Evolutionary conservation across 2,113 vertebrate species (phyloP).

Genomic region (Amblyornis subalaris): DNA sequence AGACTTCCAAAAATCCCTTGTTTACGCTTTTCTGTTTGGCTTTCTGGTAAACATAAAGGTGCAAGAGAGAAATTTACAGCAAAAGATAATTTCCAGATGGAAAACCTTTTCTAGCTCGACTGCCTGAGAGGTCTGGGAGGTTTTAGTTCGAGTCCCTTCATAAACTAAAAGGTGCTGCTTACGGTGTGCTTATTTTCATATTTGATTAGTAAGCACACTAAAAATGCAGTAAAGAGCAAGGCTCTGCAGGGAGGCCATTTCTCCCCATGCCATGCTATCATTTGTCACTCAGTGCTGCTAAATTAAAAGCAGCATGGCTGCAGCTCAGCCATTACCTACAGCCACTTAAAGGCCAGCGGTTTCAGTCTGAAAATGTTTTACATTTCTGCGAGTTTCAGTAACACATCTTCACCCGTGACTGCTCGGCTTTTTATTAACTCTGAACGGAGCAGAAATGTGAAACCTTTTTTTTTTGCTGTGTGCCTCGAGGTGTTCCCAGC

Average conservation of each 20-base stretch:
- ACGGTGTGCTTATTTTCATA: slow-evolving; percentile 7
- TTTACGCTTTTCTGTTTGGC: neutral
- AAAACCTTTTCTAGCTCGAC: neutral
- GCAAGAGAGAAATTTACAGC: neutral
- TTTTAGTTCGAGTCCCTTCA: neutral
- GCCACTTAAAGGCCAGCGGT: neutral
- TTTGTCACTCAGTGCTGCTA: slow-evolving; percentile 23
- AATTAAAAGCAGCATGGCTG: slow-evolving; percentile 35
- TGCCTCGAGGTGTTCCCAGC: neutral
- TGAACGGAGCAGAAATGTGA: neutral
- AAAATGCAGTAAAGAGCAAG: neutral
- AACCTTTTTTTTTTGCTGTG: neutral
- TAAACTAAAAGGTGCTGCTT: slow-evolving; percentile 18
- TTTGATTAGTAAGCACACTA: slow-evolving; percentile 18
- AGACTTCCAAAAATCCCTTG: neutral
- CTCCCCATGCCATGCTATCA: neutral
- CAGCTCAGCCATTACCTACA: neutral
- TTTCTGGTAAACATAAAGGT: slow-evolving; percentile 1
- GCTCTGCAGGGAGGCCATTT: neutral
- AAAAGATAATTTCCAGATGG: slow-evolving; percentile 46
- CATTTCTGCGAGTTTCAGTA: slow-evolving; percentile 15
- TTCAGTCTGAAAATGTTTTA: slow-evolving; percentile 1
- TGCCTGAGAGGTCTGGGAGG: neutral
- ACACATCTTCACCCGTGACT: neutral
- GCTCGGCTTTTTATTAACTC: neutral